Base-by-base conservation (phyloP, 2,797 vertebrate genomes). In the Perodicticus potto region DNA sequence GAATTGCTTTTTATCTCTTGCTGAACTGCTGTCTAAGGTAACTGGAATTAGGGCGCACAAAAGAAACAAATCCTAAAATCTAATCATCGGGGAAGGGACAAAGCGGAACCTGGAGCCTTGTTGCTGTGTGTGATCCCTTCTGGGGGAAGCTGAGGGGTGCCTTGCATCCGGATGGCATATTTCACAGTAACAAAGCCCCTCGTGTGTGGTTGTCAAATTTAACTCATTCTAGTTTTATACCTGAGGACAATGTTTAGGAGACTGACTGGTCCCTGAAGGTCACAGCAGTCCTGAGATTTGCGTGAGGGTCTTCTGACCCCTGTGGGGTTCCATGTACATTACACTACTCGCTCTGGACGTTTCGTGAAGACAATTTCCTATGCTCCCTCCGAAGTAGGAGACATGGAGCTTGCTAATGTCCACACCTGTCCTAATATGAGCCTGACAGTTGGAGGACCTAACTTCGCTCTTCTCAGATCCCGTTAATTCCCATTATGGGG, bases 401-500 rank as follows among this genome's bases (percentile, higher is more conserved):
- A 92, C 85, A 57, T 40, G 37, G 67, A 90, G 34, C 65, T 89
- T 25, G 10, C 61, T 91, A 89, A 86, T 73, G 55, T 95, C 76
- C 77, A 3, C 53, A 53, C 53, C 91, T 53, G 0, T 61, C n/a
- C 45, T 77, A 92, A 96, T 89, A 93, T 23, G n/a, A 96, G 29
- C 70, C 34, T 0, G 37, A 59, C 45, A 9, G 70, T 81, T 84
- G 72, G 45, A 89, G 93, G 91, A 34, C 72, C 76, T 81, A 84
- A 91, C 91, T 95, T 92, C 69, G 16, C 59, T 80, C 70, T 67
- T 70, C 76, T 96, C 78, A 93, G 94, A 96, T 91, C 72, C 95
- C 83, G 84, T 89, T 95, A 96, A 69, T 92, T 95, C 78, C 93
- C 91, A 89, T 95, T 96, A 94, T 53, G 25, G n/a, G 65, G 23